Percentiles rank a stretch among this genome's conserved stretches.
phyloP scores from a whole-genome alignment of 2,113 vertebrate genomes.

The Takifugu flavidus region DNA sequence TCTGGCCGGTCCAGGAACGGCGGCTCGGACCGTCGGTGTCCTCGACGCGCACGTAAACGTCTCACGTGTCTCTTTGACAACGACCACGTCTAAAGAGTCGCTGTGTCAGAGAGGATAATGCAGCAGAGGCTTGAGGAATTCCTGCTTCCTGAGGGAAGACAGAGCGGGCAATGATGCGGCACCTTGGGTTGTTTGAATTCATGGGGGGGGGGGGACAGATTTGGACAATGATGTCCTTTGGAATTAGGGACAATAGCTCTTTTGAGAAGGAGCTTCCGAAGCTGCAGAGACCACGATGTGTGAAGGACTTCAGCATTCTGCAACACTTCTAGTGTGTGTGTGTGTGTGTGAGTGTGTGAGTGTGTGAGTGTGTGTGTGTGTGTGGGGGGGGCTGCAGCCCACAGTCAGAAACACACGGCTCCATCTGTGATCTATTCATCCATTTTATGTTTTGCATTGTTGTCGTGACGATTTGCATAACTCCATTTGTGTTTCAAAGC shows the following conservation, averaged over 20 bases:
- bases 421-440: too few species aligned
- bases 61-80: conserved; percentile 28
- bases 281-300: conserved; percentile 26
- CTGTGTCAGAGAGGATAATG: conserved; percentile 17
- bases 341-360: too few species aligned
- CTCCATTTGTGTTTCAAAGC: conserved; percentile 69
- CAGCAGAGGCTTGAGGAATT: conserved; percentile 32
- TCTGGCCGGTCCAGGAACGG: too few species aligned
- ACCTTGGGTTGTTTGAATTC: conserved; percentile 45
- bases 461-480: conserved; percentile 23
- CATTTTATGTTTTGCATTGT: conserved; percentile 19
- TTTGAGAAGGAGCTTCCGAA: conserved; percentile 42
- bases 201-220: conserved; percentile 8
- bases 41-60: conserved; percentile 10
- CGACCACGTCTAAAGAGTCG: conserved; percentile 27
- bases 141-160: conserved; percentile 32
- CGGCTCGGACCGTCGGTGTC: conserved; percentile 26
- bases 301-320: conserved; percentile 39
- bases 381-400: neutral
- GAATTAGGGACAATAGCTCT: conserved; percentile 51
- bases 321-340: conserved; percentile 1
- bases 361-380: neutral
- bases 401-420: too few species aligned
- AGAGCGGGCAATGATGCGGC: conserved; percentile 45
- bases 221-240: conserved; percentile 57